Evolutionary conservation across 1,140 invertebrate species (phyloP).

Genomic region (Gryllus bimaculatus): DNA sequence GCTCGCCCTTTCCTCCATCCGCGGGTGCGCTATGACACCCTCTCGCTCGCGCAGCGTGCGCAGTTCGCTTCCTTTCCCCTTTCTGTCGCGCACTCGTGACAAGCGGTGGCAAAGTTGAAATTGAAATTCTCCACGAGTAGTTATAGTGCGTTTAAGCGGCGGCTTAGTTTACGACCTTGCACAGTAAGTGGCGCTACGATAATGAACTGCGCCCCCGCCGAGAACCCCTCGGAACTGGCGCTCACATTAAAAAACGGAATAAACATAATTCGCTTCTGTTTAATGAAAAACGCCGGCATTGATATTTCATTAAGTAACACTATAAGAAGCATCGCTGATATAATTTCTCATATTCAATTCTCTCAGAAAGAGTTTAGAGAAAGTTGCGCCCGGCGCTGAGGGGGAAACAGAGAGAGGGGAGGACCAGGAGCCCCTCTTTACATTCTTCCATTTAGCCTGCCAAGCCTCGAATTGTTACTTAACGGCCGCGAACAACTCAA

Average conservation of each 20-base stretch:
- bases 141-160: not conserved
- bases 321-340: not conserved
- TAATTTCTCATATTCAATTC: not conserved
- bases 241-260: not conserved
- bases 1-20: no score
- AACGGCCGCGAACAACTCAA: not conserved
- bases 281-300: not conserved
- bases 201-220: not conserved
- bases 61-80: not conserved
- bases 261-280: not conserved
- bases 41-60: not conserved
- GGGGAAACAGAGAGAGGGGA: no score
- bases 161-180: not conserved
- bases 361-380: no score
- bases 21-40: no score
- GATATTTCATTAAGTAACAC: conserved; percentile 1
- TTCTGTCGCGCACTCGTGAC: not conserved
- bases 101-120: not conserved
- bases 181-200: not conserved
- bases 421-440: not conserved
- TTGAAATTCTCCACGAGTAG: not conserved
- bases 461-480: not conserved
- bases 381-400: not conserved
- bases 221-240: not conserved
- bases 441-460: not conserved